Percentiles rank a stretch among this genome's conserved stretches.
Evolutionary conservation across 2,797 vertebrate species (phyloP).

Genomic region (Arrhamphus sclerolepis): DNA sequence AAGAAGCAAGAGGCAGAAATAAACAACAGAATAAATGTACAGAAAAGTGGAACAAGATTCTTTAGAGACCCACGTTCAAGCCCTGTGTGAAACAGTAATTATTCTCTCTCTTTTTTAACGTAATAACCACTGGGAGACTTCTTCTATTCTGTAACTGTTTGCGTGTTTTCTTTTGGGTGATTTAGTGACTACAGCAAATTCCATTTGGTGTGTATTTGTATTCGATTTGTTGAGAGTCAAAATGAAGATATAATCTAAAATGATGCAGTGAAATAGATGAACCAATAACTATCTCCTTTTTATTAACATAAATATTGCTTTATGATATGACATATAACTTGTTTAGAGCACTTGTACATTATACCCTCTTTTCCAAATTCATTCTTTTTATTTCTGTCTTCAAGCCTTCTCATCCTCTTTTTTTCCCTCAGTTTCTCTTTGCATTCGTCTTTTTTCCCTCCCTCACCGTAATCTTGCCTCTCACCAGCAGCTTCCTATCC

Average conservation of each 20-base stretch:
- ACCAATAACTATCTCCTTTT: neutral
- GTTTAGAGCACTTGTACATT: neutral
- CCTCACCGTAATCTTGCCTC: slow-evolving; percentile 10
- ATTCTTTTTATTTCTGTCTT: neutral
- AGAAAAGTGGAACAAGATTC: neutral
- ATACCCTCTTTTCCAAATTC: neutral
- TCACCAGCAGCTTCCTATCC: slow-evolving; percentile 17
- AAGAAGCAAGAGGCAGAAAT: slow-evolving; percentile 2
- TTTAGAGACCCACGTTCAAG: neutral
- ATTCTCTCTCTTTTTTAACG: slow-evolving; percentile 4
- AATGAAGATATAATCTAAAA: no score
- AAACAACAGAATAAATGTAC: slow-evolving; percentile 7
- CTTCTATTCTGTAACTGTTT: slow-evolving; percentile 10
- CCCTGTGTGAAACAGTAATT: slow-evolving; percentile 4
- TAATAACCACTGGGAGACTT: neutral
- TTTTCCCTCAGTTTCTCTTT: slow-evolving; percentile 4
- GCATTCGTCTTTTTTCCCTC: slow-evolving; percentile 1
- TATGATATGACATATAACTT: neutral
- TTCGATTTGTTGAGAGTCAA: neutral
- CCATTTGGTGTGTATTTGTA: neutral
- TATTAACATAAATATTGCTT: neutral
- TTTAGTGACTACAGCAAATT: slow-evolving; percentile 25
- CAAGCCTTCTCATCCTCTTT: neutral
- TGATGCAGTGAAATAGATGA: neutral
- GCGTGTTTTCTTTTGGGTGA: slow-evolving; percentile 24